Conservation (phyloP, 2,113 vertebrate genomes). For the Pedionomus torquatus region DNA sequence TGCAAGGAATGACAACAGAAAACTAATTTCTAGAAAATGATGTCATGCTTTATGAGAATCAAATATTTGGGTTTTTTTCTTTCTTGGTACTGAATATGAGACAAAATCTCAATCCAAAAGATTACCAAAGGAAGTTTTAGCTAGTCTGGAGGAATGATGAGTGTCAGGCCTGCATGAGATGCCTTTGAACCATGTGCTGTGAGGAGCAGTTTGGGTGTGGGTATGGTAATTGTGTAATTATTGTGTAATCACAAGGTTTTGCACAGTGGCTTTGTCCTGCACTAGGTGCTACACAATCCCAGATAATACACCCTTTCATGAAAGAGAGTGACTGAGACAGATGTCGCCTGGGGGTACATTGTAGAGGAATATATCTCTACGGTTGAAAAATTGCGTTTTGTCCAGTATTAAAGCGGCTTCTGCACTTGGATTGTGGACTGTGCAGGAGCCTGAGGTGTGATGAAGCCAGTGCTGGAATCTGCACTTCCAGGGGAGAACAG, state of each 20-base stretch:
- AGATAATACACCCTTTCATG: too few relatives aligned
- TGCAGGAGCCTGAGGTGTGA: not conserved
- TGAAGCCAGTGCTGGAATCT: not conserved
- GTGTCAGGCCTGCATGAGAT: not conserved
- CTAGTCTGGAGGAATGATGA: not conserved
- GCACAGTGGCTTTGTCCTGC: not conserved
- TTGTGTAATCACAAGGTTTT: fast-evolving
- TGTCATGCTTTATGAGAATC: not conserved
- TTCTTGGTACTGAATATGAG: not conserved
- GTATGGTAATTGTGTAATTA: not conserved
- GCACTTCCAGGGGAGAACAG: not conserved
- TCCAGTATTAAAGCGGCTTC: not conserved
- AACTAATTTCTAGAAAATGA: not conserved
- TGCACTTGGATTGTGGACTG: not conserved
- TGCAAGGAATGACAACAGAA: not conserved
- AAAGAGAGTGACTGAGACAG: not conserved
- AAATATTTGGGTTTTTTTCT: too few relatives aligned
- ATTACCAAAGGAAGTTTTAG: not conserved
- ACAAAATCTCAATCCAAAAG: not conserved
- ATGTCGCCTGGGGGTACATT: not conserved
- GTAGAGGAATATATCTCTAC: not conserved
- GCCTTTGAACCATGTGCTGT: not conserved
- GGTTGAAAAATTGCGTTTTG: not conserved
- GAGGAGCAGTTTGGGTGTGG: not conserved
- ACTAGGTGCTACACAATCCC: fast-evolving